Conservation (phyloP, 2,797 vertebrate genomes). For the Aselliscus stoliczkanus region DNA sequence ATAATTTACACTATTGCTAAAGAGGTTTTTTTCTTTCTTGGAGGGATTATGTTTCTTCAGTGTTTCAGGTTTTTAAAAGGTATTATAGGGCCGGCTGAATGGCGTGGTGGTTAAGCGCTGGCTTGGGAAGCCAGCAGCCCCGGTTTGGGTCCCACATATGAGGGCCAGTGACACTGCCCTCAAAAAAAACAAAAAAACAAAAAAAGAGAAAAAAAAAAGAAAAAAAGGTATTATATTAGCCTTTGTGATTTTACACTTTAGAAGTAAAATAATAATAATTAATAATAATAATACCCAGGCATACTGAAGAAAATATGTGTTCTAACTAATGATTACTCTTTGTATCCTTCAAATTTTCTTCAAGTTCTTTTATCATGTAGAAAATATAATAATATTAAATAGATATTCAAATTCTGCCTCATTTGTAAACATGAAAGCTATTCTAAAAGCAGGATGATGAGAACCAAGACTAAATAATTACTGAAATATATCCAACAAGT, state of each 20-base stretch:
- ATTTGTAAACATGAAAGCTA: slow-evolving; percentile 21
- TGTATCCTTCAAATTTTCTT: background rate
- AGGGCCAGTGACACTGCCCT: no score
- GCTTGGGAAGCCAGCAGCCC: no score
- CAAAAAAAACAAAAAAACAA: no score
- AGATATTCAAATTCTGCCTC: background rate
- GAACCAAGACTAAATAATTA: slow-evolving; percentile 7
- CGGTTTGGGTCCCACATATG: no score
- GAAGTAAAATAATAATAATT: background rate
- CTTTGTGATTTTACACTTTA: slow-evolving; percentile 46
- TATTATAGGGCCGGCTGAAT: no score
- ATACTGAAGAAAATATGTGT: background rate
- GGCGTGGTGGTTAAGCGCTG: no score
- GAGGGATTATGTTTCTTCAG: background rate
- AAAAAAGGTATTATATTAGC: slow-evolving; percentile 12
- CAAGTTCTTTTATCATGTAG: background rate
- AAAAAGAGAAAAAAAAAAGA: no score
- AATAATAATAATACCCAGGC: background rate
- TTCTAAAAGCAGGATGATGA: background rate
- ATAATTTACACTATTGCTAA: slow-evolving; percentile 60
- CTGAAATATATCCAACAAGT: background rate
- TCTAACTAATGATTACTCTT: slow-evolving; percentile 49
- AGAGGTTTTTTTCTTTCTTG: slow-evolving; percentile 23
- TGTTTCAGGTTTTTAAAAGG: slow-evolving; percentile 11
- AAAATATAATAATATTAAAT: slow-evolving; percentile 18